Evolutionary conservation across 2,113 vertebrate genomes (phyloP), one percentile per base, ranked within the genome.

Genomic region (Hypocryptadius cinnamomeus): DNA sequence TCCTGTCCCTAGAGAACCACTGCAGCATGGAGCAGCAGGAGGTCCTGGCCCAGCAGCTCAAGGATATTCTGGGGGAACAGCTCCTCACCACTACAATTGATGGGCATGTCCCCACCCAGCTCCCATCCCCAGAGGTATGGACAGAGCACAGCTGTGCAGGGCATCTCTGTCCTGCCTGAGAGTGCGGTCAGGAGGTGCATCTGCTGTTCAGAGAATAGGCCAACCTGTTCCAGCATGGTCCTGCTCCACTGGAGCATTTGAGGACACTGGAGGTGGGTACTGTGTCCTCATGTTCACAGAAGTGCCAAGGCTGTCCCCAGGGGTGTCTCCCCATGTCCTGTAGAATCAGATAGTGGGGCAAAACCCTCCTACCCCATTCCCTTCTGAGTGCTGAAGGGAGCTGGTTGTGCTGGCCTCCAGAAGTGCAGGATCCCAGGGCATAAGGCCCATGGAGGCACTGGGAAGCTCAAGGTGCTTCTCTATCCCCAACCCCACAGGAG

Each of bases 1-100:
- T 99, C 89, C 91, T 99, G 90, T 99, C 99, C 13, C 96, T 99
- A 64, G 99, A 99, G 97, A 99, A 99, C 93, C 99, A 99, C 94
- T 99, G 99, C 77, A 96, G 98, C n/a, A 82, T 98, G 88, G 98
- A 99, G 88, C 99, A 99, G 94, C 99, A 99, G 95, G 96, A 96
- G 8, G 94, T 97, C 56, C 97, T 99, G 97, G 98, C 97, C 11
- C 97, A 93, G 18, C 98, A 98, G 83, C 95, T 99, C 48, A 97
- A 91, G 17, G 95, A 96, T 51, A 99, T 99, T 82, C 85, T 99
- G 82, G 99, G 98, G 15, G 98, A 99, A 35, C 97, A 97, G 37
- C 95, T 99, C 22, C 96, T 99, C 90, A 98, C 48, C 8, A 85
- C 92, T 66, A 96, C 98, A 60, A 95, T 97, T 0, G 97, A 99